Base-by-base conservation (phyloP, 1,140 invertebrate species). In the Drosophila sproati region DNA sequence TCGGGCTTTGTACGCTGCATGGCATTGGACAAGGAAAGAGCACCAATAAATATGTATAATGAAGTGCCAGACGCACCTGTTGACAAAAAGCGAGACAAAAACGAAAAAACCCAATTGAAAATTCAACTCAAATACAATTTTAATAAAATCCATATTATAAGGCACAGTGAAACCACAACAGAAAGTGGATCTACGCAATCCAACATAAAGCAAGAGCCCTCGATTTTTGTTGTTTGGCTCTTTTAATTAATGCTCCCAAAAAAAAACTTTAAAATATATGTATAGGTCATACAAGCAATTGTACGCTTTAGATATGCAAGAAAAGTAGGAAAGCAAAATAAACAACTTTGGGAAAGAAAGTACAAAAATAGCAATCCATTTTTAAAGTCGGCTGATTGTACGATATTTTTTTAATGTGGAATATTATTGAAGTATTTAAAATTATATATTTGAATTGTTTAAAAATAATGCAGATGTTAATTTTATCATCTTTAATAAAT, bases 11-110 rank as follows among this genome's bases (percentile, higher is more conserved):
- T 57, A 45, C 12, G 7, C 37, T 20, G 20, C 20, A 20, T 20
- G 20, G 20, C 20, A 20, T 20, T 20, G 20, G 20, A 20, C 20
- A n/a, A 12, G 34, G 54, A 37, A 29, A 62, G 43, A 29, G 60
- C 55, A 32, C 31, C 61, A 86, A 61, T 54, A 50, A 75, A 64
- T 78, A 55, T 82, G 61, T 70, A 50, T 82, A 82, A 86, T 86
- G 72, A 82, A 82, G 79, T 88, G 82, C 79, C 79, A 87, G 76
- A 50, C 80, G 59, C 82, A 87, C 82, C 83, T 87, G 83, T 87
- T 87, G 83, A 74, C 82, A 82, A 39, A 79, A 51, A 20, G 6
- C 41, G 4, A 39, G 4, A 39, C 4, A 68, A 60, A 54, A 31
- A 66, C 10, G n/a, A n/a, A 43, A 43, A 3, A 43, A 8, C 10